Evolutionary conservation across 2,113 vertebrate species (phyloP).

Genomic region (Hippocampus guttulatus): DNA sequence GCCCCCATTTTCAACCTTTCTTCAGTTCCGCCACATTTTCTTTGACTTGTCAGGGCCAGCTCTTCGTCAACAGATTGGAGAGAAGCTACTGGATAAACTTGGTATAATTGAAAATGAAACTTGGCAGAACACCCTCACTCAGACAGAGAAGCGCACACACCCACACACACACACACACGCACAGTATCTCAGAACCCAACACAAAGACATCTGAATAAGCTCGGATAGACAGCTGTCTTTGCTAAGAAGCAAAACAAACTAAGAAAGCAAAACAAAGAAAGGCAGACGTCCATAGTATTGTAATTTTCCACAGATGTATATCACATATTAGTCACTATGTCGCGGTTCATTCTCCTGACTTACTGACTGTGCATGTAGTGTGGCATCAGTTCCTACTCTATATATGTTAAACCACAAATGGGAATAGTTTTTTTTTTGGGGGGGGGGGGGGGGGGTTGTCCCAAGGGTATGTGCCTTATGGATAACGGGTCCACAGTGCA

Average conservation of each 20-base stretch:
- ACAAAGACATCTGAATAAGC: conserved; percentile 43
- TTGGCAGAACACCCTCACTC: conserved; percentile 37
- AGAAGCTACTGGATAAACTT: conserved; percentile 62
- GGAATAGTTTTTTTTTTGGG: too few species aligned
- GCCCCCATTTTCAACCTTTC: conserved; percentile 23
- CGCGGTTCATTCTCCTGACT: too few species aligned
- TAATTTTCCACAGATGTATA: background rate
- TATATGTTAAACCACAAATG: too few species aligned
- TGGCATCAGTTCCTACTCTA: too few species aligned
- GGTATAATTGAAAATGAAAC: conserved; percentile 64
- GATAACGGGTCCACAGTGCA: too few species aligned
- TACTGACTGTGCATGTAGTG: too few species aligned
- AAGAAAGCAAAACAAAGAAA: conserved; percentile 15
- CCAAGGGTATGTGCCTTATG: too few species aligned
- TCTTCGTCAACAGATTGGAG: conserved; percentile 64
- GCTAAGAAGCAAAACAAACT: conserved; percentile 5
- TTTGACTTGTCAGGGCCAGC: conserved; percentile 45
- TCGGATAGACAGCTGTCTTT: conserved; percentile 50
- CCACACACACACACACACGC: background rate
- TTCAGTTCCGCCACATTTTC: conserved; percentile 49
- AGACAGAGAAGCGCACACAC: background rate
- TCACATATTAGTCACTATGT: too few species aligned
- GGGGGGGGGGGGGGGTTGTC: too few species aligned
- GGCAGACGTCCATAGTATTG: conserved; percentile 17
- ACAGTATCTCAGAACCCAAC: conserved; percentile 1